These are phyloP conservation scores for Pachymerium ferrugineum DNA, from an alignment of 2,888 invertebrate genomes.

Conservation along the genomic window DNA sequence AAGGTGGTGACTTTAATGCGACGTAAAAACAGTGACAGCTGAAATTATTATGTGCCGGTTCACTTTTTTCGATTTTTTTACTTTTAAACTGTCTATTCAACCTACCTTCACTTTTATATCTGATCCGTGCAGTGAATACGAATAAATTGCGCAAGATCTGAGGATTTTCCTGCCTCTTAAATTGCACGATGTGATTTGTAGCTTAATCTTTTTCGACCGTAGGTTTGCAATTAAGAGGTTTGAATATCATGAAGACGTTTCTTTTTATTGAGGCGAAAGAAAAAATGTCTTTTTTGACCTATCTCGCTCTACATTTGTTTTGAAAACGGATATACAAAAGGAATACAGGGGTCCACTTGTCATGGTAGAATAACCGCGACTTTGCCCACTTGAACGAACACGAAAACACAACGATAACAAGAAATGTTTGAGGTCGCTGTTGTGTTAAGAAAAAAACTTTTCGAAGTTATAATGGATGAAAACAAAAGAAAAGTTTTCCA, in stretches of 20 bases:
- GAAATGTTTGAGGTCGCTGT: too few species aligned
- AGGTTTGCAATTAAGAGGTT: background rate
- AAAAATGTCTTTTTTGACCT: background rate
- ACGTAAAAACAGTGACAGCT: conserved; percentile 24
- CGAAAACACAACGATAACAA: background rate
- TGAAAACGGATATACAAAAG: background rate
- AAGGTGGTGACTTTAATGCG: conserved; percentile 27
- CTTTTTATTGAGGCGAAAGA: too few species aligned
- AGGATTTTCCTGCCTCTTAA: conserved; percentile 13
- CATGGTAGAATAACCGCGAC: background rate
- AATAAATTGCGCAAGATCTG: conserved; percentile 13
- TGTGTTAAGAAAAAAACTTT: too few species aligned
- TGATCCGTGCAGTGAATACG: conserved; percentile 15
- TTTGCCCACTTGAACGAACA: background rate
- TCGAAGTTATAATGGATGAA: too few species aligned
- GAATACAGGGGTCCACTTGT: conserved; percentile 4
- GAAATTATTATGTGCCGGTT: conserved; percentile 24
- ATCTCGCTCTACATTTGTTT: background rate
- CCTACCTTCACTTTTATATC: too few species aligned
- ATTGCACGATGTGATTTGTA: background rate
- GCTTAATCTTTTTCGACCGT: background rate
- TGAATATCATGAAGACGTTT: background rate
- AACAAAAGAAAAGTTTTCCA: background rate
- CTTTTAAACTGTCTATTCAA: background rate
- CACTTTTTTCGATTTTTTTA: background rate